These are phyloP conservation scores for Tiliacea citrago DNA, from an alignment of 2,888 invertebrate genomes.

Conservation along the genomic window DNA sequence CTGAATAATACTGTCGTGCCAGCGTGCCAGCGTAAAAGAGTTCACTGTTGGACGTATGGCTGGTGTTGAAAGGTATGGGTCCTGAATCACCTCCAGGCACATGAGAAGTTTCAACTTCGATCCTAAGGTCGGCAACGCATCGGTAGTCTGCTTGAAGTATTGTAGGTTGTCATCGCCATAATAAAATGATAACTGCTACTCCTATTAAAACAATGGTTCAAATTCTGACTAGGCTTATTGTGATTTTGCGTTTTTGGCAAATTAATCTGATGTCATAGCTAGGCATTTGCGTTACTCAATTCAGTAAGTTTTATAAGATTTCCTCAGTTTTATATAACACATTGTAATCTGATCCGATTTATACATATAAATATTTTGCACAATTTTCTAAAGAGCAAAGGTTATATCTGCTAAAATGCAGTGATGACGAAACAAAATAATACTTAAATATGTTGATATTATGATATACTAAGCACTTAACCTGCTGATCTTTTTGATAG, in stretches of 20 bases:
- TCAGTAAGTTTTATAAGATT: not conserved
- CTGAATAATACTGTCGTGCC: not conserved
- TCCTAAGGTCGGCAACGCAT: not conserved
- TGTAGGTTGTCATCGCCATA: not conserved
- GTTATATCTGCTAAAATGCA: conserved; percentile 4
- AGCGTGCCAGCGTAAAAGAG: not conserved
- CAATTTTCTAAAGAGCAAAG: conserved; percentile 12
- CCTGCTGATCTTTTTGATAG: conserved; percentile 42
- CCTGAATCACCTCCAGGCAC: not conserved
- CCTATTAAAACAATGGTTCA: not conserved
- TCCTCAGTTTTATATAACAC: not conserved
- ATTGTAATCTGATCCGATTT: conserved; percentile 14
- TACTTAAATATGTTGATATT: conserved; percentile 1
- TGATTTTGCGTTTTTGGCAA: not conserved
- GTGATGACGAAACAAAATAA: conserved; percentile 14
- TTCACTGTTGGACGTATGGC: too few species aligned
- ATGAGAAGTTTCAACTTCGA: not conserved
- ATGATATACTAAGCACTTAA: conserved; percentile 17
- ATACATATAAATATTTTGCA: conserved; percentile 1
- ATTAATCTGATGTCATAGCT: too few species aligned
- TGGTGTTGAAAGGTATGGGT: not conserved
- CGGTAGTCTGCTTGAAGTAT: not conserved
- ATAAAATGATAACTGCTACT: not conserved
- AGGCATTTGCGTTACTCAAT: not conserved
- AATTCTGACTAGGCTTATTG: not conserved